These are phyloP conservation scores for Nasonia longicornis DNA, from an alignment of 1,140 invertebrate genomes.

Conservation along the genomic window DNA sequence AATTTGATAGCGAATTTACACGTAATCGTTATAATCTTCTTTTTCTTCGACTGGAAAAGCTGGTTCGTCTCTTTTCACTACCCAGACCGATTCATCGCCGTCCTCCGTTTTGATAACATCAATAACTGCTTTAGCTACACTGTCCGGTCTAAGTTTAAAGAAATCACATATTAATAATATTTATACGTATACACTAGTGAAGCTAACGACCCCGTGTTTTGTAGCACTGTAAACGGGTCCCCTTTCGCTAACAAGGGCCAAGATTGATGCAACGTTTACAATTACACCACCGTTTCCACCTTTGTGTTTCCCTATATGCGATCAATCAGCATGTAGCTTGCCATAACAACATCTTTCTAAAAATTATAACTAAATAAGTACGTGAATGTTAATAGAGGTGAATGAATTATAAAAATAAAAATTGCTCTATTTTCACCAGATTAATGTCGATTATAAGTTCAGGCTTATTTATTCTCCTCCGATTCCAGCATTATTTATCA, in stretches of 20 bases:
- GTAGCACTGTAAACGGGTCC: slow-evolving; percentile 74
- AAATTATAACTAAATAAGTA: too few relatives aligned
- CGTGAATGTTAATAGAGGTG: too few relatives aligned
- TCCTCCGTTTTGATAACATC: too few relatives aligned
- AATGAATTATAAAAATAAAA: too few relatives aligned
- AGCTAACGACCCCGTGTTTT: slow-evolving; percentile 73
- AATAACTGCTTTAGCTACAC: too few relatives aligned
- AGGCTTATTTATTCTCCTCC: slow-evolving; percentile 64
- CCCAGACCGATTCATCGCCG: too few relatives aligned
- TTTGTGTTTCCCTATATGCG: slow-evolving; percentile 67
- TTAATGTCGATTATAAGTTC: slow-evolving; percentile 65
- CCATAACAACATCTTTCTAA: slow-evolving; percentile 55
- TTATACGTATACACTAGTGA: slow-evolving; percentile 51
- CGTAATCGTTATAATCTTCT: too few relatives aligned
- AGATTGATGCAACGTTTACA: slow-evolving; percentile 65
- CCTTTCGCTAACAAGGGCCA: slow-evolving; percentile 57
- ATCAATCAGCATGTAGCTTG: slow-evolving; percentile 61
- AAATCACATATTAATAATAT: too few relatives aligned
- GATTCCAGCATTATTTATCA: slow-evolving; percentile 68
- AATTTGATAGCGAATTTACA: too few relatives aligned
- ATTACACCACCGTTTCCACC: slow-evolving; percentile 66
- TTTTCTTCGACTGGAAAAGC: too few relatives aligned
- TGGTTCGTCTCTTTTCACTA: too few relatives aligned
- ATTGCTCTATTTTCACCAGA: slow-evolving; percentile 56
- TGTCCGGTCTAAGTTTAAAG: too few relatives aligned